Conservation (phyloP, 2,797 vertebrate genomes). For the Macropodus opercularis region DNA sequence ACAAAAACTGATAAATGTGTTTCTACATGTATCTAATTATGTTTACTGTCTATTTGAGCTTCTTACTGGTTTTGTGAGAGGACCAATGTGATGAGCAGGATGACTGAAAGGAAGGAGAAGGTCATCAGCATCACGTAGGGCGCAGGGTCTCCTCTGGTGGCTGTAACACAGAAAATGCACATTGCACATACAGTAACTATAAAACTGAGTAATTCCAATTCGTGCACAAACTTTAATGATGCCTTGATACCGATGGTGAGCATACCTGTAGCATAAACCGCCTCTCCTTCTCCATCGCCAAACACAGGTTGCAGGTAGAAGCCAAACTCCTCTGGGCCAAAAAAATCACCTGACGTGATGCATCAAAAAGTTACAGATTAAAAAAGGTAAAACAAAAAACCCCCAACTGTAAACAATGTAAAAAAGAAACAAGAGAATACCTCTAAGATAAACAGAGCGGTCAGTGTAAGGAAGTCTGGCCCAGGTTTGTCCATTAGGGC, state of each 20-base stretch:
- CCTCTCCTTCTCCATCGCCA: slow-evolving; percentile 86
- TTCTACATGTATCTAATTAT: too few relatives aligned
- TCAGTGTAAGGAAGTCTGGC: slow-evolving; percentile 78
- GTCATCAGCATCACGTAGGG: slow-evolving; percentile 85
- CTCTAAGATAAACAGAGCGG: slow-evolving; percentile 61
- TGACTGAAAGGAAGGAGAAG: slow-evolving; percentile 84
- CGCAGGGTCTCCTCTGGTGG: slow-evolving; percentile 72
- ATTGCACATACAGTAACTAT: slow-evolving; percentile 3
- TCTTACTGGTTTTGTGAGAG: slow-evolving; percentile 90
- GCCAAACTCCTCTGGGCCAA: slow-evolving; percentile 83
- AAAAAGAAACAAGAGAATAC: slow-evolving; percentile 44
- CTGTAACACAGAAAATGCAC: slow-evolving; percentile 72
- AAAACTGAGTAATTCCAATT: background rate
- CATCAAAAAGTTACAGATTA: background rate
- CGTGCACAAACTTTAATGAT: background rate
- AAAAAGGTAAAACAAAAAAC: too few relatives aligned
- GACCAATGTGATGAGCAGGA: slow-evolving; percentile 86
- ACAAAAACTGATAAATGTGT: background rate
- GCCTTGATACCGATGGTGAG: background rate
- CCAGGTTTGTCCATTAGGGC: slow-evolving; percentile 80
- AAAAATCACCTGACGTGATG: slow-evolving; percentile 84
- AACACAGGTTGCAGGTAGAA: slow-evolving; percentile 91
- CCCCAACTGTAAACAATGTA: background rate
- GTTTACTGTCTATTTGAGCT: too few relatives aligned
- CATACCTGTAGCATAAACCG: slow-evolving; percentile 83